These are phyloP conservation scores for Nymphalis c-album DNA, from an alignment of 2,888 invertebrate genomes.

Conservation along the genomic window DNA sequence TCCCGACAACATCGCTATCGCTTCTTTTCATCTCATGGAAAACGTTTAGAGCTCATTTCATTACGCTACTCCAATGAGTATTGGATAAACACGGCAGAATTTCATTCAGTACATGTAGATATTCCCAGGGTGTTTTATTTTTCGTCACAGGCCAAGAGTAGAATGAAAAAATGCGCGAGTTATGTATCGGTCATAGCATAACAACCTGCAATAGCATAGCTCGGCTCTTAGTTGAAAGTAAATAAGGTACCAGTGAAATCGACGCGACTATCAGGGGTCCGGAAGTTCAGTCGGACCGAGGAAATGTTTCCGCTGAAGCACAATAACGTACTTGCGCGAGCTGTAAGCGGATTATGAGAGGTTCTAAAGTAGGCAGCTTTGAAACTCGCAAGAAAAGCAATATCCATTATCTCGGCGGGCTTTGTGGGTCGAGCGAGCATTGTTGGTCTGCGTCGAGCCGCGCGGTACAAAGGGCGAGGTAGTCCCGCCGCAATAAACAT, in stretches of 20 bases:
- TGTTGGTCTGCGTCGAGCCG: conserved; percentile 58
- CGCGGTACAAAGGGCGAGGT: conserved; percentile 35
- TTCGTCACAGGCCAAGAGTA: too few relatives aligned
- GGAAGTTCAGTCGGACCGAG: conserved; percentile 40
- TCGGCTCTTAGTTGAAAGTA: conserved; percentile 2
- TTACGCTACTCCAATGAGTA: too few relatives aligned
- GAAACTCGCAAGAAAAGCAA: conserved; percentile 80
- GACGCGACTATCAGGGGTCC: conserved; percentile 17
- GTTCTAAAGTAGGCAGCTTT: conserved; percentile 78
- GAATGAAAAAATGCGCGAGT: too few relatives aligned
- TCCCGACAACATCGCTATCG: too few relatives aligned
- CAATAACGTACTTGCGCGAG: conserved; percentile 71
- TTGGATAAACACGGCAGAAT: too few relatives aligned
- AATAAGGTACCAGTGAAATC: not conserved
- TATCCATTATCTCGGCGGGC: conserved; percentile 77
- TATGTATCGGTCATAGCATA: too few relatives aligned
- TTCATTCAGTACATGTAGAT: too few relatives aligned
- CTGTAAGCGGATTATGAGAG: conserved; percentile 79
- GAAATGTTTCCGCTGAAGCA: conserved; percentile 73
- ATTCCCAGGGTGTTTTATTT: too few relatives aligned
- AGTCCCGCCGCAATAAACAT: conserved; percentile 31
- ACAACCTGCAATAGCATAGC: too few relatives aligned
- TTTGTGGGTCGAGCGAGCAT: conserved; percentile 68
- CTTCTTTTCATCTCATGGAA: too few relatives aligned
- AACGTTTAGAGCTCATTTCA: too few relatives aligned